phyloP scores from a whole-genome alignment of 2,888 invertebrate genomes.

The Nemotelus nigrinus region DNA sequence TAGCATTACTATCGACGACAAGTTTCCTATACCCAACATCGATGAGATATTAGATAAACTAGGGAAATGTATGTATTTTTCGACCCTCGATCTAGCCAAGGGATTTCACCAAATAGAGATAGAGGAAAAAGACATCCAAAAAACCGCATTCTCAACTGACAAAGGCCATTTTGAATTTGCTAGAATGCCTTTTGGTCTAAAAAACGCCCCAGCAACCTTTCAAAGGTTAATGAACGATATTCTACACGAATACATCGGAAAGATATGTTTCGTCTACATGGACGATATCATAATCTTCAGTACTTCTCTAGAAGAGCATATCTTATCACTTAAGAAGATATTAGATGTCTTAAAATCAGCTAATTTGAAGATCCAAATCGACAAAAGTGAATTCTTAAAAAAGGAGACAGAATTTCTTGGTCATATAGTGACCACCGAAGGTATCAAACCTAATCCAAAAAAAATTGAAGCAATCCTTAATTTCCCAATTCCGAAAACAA shows the following conservation, averaged over 20 bases:
- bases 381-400: constrained; percentile 7
- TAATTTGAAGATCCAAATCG: constrained; percentile 22
- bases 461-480: too few species aligned
- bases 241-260: constrained; percentile 53
- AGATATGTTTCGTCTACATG: constrained; percentile 51
- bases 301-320: constrained; percentile 16
- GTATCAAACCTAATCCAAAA: constrained; percentile 7
- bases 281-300: constrained; percentile 32
- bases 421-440: background rate
- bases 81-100: constrained; percentile 47
- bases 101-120: constrained; percentile 52
- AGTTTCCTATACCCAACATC: constrained; percentile 49
- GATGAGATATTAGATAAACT: constrained; percentile 49
- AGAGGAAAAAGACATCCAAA: constrained; percentile 43
- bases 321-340: background rate
- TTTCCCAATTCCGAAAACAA: too few species aligned
- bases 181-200: constrained; percentile 51
- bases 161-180: constrained; percentile 43
- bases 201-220: constrained; percentile 57
- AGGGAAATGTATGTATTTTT: constrained; percentile 46
- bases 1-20: constrained; percentile 43
- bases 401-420: constrained; percentile 9
- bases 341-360: background rate
- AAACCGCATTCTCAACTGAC: constrained; percentile 50
- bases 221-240: constrained; percentile 34